A percentile compares a stretch with the other conserved stretches of the same genome.
These are phyloP conservation scores for Cisticola juncidis DNA, from an alignment of 2,113 vertebrate species.

Conservation along the genomic window DNA sequence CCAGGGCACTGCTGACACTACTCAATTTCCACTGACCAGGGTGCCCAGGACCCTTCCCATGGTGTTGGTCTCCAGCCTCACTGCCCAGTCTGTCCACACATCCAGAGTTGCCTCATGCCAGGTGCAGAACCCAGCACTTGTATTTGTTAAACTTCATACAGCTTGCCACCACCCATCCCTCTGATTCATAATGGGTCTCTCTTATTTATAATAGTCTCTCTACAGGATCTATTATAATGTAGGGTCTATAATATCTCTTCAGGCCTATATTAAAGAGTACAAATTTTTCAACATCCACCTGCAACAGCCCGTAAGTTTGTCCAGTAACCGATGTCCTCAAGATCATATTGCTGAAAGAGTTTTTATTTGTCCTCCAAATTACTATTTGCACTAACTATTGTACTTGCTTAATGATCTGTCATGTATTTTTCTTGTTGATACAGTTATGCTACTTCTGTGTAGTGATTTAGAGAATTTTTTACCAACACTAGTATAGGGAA, in stretches of 20 bases:
- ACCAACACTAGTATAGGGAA: not conserved
- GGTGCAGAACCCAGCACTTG: not conserved
- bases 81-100: not conserved
- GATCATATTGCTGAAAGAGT: not conserved
- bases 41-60: accelerated
- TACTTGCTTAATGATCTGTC: not conserved
- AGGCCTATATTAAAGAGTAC: not conserved
- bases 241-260: not conserved
- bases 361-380: not conserved
- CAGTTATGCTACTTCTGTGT: not conserved
- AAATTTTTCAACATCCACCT: not conserved
- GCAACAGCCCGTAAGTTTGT: not conserved
- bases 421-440: not conserved
- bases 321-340: not conserved
- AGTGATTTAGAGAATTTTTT: not conserved
- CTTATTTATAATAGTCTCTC: not conserved
- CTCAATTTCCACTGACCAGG: accelerated
- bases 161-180: accelerated
- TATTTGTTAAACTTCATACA: not conserved
- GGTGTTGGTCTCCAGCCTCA: not conserved
- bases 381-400: not conserved
- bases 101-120: not conserved
- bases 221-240: too few species aligned
- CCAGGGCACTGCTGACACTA: not conserved
- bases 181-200: not conserved